phyloP scores from a whole-genome alignment of 2,888 invertebrate genomes.

The Operophtera brumata region DNA sequence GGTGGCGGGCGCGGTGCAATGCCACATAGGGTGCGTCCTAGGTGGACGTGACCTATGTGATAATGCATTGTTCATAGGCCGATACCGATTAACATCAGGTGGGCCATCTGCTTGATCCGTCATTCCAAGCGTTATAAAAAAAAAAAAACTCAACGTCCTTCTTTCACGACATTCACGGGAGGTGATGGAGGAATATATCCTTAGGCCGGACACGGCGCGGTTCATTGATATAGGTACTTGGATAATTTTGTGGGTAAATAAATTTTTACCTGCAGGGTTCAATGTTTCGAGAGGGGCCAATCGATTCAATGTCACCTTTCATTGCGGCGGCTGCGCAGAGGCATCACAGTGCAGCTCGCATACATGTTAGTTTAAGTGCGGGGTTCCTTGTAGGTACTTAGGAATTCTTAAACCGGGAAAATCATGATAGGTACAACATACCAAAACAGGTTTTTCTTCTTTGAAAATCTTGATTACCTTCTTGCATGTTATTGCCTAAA shows the following conservation, averaged over 20 bases:
- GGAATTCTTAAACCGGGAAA: neutral
- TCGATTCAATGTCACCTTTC: constrained; percentile 75
- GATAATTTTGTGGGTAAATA: constrained; percentile 8
- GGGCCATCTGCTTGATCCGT: too few relatives aligned
- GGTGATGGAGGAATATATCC: too few relatives aligned
- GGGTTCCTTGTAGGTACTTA: constrained; percentile 1
- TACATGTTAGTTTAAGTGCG: constrained; percentile 13
- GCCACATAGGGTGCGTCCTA: too few relatives aligned
- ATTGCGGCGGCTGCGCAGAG: constrained; percentile 33
- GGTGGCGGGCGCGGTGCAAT: too few relatives aligned
- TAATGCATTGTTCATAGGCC: too few relatives aligned
- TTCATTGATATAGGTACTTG: too few relatives aligned
- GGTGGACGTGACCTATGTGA: too few relatives aligned
- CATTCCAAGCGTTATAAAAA: too few relatives aligned
- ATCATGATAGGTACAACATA: neutral
- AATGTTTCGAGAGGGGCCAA: constrained; percentile 50
- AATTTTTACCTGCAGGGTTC: constrained; percentile 53
- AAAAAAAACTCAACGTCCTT: too few relatives aligned
- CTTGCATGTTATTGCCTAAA: neutral
- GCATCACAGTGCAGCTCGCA: neutral
- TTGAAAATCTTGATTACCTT: neutral
- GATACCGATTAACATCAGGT: too few relatives aligned
- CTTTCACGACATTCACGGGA: too few relatives aligned
- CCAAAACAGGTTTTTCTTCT: neutral
- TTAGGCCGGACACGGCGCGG: too few relatives aligned